Conservation (phyloP, 2,888 invertebrate species). For the Byasa hedistus region DNA sequence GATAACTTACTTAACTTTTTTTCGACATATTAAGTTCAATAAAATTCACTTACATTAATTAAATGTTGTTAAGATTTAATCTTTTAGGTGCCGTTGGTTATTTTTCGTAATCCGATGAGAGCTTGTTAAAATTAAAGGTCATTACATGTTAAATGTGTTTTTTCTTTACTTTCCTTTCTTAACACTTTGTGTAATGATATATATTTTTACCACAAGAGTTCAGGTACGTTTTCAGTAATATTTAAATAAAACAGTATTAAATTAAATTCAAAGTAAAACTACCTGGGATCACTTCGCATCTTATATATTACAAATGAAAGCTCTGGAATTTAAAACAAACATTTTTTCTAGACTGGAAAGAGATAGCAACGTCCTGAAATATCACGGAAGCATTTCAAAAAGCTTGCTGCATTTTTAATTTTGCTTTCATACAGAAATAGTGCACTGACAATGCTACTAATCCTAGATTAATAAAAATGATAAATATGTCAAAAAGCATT, state of each 20-base stretch:
- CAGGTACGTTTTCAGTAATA: background rate
- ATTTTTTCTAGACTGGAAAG: background rate
- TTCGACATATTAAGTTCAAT: slow-evolving; percentile 17
- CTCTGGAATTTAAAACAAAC: background rate
- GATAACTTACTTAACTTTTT: slow-evolving; percentile 5
- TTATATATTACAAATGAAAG: background rate
- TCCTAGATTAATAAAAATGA: background rate
- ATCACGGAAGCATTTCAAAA: slow-evolving; percentile 1
- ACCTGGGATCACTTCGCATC: background rate
- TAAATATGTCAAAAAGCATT: too few species aligned
- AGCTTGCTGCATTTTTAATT: background rate
- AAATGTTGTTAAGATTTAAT: slow-evolving; percentile 18
- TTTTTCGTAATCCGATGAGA: slow-evolving; percentile 13
- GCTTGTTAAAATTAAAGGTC: slow-evolving; percentile 19
- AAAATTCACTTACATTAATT: slow-evolving; percentile 11
- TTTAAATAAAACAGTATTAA: background rate
- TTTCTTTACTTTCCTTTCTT: slow-evolving; percentile 5
- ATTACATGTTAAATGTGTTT: background rate
- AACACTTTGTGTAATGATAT: background rate
- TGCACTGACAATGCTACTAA: background rate
- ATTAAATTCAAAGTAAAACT: background rate
- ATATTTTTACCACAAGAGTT: background rate
- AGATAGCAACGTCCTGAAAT: slow-evolving; percentile 4
- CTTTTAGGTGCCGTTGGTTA: background rate
- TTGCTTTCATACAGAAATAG: background rate